Evolutionary conservation across 2,113 vertebrate species (phyloP), one percentile per base, ranked within the genome.

Genomic region (Catharus bicknelli): DNA sequence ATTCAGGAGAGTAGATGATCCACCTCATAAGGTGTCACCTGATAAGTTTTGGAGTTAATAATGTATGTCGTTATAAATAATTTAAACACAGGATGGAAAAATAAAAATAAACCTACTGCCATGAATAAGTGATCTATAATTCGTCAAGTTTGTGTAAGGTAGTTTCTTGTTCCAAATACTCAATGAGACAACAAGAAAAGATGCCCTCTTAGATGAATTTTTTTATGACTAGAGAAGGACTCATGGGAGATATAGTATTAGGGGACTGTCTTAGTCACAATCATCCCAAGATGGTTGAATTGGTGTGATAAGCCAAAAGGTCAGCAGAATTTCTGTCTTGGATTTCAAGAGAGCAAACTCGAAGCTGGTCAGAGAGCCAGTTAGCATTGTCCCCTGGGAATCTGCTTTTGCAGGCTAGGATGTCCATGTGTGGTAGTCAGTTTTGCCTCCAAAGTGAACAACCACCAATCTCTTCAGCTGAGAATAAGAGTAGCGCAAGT

Each of bases 31-130:
- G 13, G 15, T 32, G n/a, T 64, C 59, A 77, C 30, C 55, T 87
- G 73, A 53, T 57, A 73, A 81, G 22, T 67, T 96, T 90, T 70
- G 40, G n/a, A 80, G 72, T 91, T 88, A 86, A 91, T 94, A 72
- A 77, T 59, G 7, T 58, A 55, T 54, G 42, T 12, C 18, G 58
- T 55, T 64, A 68, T 91, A 90, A 91, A 90, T 88, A 84, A 78
- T 94, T 88, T 54, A 91, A 92, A 72, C 45, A 61, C 4, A 50
- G 16, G 5, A 43, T 59, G 17, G 43, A 75, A 94, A 93, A 93
- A 78, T 64, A 80, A 89, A 95, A 88, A 82, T 67, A 91, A 90
- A 78, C 42, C 13, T 79, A 50, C 64, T 78, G 27, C 32, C 72
- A 63, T 92, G 83, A 87, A 45, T 48, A 86, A 72, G 25, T 66